Percentiles rank a stretch among this genome's conserved stretches.
Evolutionary conservation across 2,113 vertebrate species (phyloP).

Genomic region (Stegostoma tigrinum): DNA sequence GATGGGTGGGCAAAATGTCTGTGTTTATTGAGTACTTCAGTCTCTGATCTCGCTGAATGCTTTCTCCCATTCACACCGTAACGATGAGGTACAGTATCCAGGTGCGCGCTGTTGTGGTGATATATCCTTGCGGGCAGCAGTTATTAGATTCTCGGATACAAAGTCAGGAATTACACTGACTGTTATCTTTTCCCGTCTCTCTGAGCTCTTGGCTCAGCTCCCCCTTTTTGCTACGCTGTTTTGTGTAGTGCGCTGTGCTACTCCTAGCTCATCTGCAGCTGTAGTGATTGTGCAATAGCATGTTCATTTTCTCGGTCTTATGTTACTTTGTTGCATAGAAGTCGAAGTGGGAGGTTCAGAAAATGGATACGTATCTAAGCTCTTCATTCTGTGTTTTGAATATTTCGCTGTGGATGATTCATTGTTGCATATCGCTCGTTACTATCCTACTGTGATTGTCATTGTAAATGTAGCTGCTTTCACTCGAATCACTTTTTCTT

Average conservation of each 20-base stretch:
- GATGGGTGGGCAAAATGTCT: neutral
- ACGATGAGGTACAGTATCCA: constrained; percentile 11
- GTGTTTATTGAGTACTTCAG: neutral
- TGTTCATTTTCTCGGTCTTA: neutral
- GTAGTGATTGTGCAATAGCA: neutral
- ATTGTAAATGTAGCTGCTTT: neutral
- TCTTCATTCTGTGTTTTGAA: neutral
- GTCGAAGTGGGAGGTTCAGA: neutral
- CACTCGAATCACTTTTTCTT: neutral
- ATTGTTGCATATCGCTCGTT: neutral
- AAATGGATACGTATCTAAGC: neutral
- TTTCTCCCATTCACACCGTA: neutral
- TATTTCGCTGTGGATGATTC: neutral
- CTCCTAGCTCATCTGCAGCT: neutral
- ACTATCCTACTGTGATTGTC: neutral
- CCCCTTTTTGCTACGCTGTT: neutral
- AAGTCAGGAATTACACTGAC: neutral
- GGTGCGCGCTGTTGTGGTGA: neutral
- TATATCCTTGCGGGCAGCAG: neutral
- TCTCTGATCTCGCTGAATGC: neutral
- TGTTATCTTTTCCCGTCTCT: neutral
- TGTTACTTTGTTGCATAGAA: neutral
- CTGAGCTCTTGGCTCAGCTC: neutral
- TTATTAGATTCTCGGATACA: neutral
- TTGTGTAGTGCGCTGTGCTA: neutral